Base-by-base conservation (phyloP, 2,113 vertebrate genomes). In the Regulus satrapa region DNA sequence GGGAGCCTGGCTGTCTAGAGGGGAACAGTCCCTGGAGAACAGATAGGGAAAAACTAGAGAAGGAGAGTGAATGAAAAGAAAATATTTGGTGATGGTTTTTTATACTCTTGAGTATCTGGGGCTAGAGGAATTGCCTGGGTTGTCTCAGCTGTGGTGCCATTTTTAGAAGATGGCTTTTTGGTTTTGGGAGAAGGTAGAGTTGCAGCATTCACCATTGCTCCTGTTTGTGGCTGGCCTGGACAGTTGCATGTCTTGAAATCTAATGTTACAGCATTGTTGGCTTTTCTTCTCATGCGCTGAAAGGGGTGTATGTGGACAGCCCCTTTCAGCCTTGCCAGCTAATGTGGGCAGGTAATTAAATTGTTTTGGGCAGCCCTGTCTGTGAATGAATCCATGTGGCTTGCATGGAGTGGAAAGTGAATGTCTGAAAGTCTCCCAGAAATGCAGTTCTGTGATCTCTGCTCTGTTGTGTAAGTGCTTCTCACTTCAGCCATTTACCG, bases 1-100 rank as follows among this genome's bases (percentile, higher is more conserved):
- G 31, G 16, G 36, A 52, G 17, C 1, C 0, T 9, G 8, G 5
- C 5, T 64, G 14, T 4, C 5, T 12, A 28, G 32, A 5, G 8
- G 8, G 21, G 18, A 85, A 5, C 3, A 5, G 24, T 8, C 4
- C 13, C 18, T 67, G n/a, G 40, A 81, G n/a, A 79, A 31, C 23
- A 91, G 59, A 54, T 73, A 84, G 23, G 68, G 24, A 85, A 71
- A 17, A 52, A 34, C n/a, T n/a, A 25, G 29, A 23, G 10, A 12
- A 20, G 19, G 34, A 32, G 10, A 9, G 7, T 64, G 15, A 54
- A 29, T 9, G 17, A 55, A 40, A 14, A 23, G 14, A 80, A 79
- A 29, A 8, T 0, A 14, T 43, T 66, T 83, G 28, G 8, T 56
- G 19, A 18, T 66, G 31, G 3, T 29, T 85, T 83, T 77, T 51